These are phyloP conservation scores for Phania funesta DNA, from an alignment of 2,888 invertebrate species.

Conservation along the genomic window DNA sequence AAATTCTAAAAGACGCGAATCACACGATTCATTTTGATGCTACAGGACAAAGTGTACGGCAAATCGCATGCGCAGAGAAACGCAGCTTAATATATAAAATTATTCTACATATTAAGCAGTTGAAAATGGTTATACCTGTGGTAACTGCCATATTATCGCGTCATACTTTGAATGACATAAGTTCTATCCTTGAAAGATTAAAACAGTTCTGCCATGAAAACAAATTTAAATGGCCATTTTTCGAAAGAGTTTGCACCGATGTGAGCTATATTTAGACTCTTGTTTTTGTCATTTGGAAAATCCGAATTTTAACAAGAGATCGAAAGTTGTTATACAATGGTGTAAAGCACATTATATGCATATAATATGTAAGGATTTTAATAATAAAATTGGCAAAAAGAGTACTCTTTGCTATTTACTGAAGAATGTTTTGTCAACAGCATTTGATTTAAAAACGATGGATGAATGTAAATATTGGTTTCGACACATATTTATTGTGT, in stretches of 20 bases:
- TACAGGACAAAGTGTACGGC: background rate
- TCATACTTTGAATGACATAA: slow-evolving; percentile 3
- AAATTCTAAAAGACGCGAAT: background rate
- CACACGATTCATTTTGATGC: slow-evolving; percentile 5
- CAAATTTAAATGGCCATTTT: slow-evolving; percentile 14
- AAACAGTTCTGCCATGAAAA: slow-evolving; percentile 5
- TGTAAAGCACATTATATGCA: slow-evolving; percentile 27
- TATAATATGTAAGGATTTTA: slow-evolving; percentile 7
- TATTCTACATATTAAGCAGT: background rate
- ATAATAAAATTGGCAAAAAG: background rate
- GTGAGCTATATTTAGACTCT: background rate
- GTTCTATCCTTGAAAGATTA: background rate
- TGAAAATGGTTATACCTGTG: slow-evolving; percentile 1
- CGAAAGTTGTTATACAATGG: slow-evolving; percentile 22
- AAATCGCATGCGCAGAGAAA: slow-evolving; percentile 7
- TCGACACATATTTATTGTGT: background rate
- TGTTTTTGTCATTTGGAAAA: background rate
- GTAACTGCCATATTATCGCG: slow-evolving; percentile 2
- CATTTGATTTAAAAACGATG: background rate
- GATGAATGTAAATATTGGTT: slow-evolving; percentile 9
- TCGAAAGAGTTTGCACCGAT: slow-evolving; percentile 32
- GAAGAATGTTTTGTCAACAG: background rate
- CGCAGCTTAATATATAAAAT: slow-evolving; percentile 11
- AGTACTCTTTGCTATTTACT: background rate
- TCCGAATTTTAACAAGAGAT: background rate